Base-by-base conservation (phyloP, 2,797 vertebrate species). In the Gephyroberyx darwinii region DNA sequence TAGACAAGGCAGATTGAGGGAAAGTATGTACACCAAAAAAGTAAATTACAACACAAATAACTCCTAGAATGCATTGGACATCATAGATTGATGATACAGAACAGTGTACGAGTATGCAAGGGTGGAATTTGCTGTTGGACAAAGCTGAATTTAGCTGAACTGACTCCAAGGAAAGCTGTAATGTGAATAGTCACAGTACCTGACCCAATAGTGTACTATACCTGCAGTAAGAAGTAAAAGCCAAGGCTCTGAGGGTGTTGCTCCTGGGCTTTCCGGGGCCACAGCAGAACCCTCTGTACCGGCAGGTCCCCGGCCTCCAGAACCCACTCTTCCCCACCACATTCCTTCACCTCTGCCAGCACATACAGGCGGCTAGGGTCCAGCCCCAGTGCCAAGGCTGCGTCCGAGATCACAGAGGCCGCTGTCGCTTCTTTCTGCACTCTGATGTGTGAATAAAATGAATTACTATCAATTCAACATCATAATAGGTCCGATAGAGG, bases 311-410 rank as follows among this genome's bases (percentile, higher is more conserved):
- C 95, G 1, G 94, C 91, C 54, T 99, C 98, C 39, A 99, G 93
- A 3, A 98, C 95, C 98, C 98, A 99, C 82, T 99, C 98, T 82
- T 99, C 98, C 16, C 98, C 98, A 0, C 98, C 98, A 0, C 95
- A 95, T 86, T 99, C 98, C 78, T 98, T 98, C 82, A 99, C 98
- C 88, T 99, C 97, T 50, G 96, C 97, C 0, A 99, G 89, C 57
- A 97, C 96, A 0, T 98, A 99, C 82, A 91, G 84, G 65, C 95
- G 95, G 0, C 92, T 86, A 45, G 90, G 76, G 13, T 98, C 97
- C 88, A 99, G 91, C 9, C 96, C 94, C 76, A 92, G 92, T 48
- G 89, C 92, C 47, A 89, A 86, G 0, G 97, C 92, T 9, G 93
- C 94, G 0, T 96, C 95, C 8, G 80, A 91, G 86, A 99, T 96